These are phyloP conservation scores for Dasyurus viverrinus DNA, from an alignment of 2,113 vertebrate species.

Conservation along the genomic window DNA sequence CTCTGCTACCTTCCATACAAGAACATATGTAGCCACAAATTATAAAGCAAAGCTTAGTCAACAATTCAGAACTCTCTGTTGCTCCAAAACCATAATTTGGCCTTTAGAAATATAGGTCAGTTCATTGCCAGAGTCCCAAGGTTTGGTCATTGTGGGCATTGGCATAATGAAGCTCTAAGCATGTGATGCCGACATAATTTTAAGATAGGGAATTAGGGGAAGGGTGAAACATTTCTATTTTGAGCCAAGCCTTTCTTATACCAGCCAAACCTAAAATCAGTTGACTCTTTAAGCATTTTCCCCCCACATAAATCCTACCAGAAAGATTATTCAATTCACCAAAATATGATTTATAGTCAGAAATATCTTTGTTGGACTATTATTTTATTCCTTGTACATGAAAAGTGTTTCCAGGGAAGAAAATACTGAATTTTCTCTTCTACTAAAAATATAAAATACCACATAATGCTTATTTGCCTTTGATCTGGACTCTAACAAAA, in stretches of 20 bases:
- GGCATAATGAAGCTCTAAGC: not conserved
- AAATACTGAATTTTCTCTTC: slow-evolving; percentile 21
- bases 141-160: slow-evolving; percentile 35
- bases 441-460: not conserved
- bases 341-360: slow-evolving; percentile 38
- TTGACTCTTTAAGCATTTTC: slow-evolving; percentile 37
- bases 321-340: slow-evolving; percentile 54
- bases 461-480: not conserved
- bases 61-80: slow-evolving; percentile 57
- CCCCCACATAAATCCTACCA: slow-evolving; percentile 59
- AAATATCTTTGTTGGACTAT: slow-evolving; percentile 40
- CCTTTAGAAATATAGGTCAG: slow-evolving; percentile 65
- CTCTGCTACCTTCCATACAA: not conserved
- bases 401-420: slow-evolving; percentile 16
- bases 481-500: not conserved
- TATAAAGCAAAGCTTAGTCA: slow-evolving; percentile 57
- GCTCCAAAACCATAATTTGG: slow-evolving; percentile 46
- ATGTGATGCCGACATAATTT: not conserved
- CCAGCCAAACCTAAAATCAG: slow-evolving; percentile 36
- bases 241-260: slow-evolving; percentile 28
- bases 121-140: slow-evolving; percentile 50
- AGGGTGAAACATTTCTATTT: slow-evolving; percentile 53
- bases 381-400: not conserved
- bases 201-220: slow-evolving; percentile 36
- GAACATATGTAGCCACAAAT: slow-evolving; percentile 42